Percentiles rank a stretch among this genome's conserved stretches.
Evolutionary conservation across 2,888 invertebrate genomes (phyloP).

Genomic region (Heliconius charithonia): DNA sequence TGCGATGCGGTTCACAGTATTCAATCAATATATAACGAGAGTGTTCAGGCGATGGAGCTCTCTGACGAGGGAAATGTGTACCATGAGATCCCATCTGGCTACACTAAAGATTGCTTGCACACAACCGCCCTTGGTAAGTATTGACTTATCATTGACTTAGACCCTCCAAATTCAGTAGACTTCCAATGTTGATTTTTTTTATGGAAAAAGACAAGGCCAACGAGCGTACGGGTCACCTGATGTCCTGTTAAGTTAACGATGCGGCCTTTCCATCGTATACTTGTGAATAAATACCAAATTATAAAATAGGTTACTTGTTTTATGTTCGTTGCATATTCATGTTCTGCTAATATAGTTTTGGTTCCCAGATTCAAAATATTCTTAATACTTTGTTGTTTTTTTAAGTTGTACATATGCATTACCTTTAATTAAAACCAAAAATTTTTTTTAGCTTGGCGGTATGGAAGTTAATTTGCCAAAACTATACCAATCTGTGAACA

Average conservation of each 20-base stretch:
- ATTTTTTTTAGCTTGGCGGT: constrained; percentile 68
- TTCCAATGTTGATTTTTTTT: too few species aligned
- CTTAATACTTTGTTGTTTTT: neutral
- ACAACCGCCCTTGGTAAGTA: constrained; percentile 90
- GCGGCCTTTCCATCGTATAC: neutral
- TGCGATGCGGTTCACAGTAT: constrained; percentile 93
- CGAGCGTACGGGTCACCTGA: too few species aligned
- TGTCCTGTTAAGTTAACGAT: too few species aligned
- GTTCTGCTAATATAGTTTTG: too few species aligned
- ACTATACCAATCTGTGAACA: constrained; percentile 92
- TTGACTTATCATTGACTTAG: neutral
- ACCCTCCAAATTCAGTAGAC: too few species aligned
- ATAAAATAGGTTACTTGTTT: too few species aligned
- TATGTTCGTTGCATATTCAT: too few species aligned
- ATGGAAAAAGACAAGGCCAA: too few species aligned
- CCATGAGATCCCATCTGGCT: constrained; percentile 91
- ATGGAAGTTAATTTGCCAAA: constrained; percentile 95
- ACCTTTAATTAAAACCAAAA: neutral
- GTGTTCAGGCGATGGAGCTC: constrained; percentile 95
- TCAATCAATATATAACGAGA: constrained; percentile 95
- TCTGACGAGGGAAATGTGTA: constrained; percentile 91
- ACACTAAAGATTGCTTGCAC: constrained; percentile 89
- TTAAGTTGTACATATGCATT: neutral
- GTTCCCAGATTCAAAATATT: neutral
- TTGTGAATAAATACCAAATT: too few species aligned